Evolutionary conservation across 37 sponge, comb jelly and placozoan genomes (phyloP).

Genomic region (Eunapius fragilis): DNA sequence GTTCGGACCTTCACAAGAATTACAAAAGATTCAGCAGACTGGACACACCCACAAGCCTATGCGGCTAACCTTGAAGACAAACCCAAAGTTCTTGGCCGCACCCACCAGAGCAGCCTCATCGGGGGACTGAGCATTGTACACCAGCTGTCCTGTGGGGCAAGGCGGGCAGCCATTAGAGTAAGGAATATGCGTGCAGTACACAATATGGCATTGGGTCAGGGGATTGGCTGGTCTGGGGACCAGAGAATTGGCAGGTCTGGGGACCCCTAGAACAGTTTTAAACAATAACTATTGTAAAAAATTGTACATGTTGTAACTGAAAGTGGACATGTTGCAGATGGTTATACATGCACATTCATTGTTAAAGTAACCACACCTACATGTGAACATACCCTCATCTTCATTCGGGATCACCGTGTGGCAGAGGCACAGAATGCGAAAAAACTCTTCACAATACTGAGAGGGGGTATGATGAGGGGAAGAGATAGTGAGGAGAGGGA

Average conservation of each 20-base stretch:
- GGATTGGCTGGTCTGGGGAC: too few species aligned
- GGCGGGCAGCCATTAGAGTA: not conserved
- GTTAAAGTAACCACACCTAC: too few species aligned
- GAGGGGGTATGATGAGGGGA: not conserved
- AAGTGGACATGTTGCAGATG: too few species aligned
- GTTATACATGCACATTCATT: too few species aligned
- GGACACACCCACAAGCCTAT: not conserved
- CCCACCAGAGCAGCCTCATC: constrained; percentile 97
- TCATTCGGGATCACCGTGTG: constrained; percentile 36
- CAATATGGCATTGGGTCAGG: too few species aligned
- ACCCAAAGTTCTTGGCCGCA: constrained; percentile 97
- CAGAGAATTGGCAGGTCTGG: too few species aligned
- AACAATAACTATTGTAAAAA: too few species aligned
- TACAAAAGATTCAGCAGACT: not conserved
- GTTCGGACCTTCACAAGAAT: not conserved
- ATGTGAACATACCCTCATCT: not conserved
- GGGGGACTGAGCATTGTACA: constrained; percentile 97
- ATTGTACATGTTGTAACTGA: too few species aligned
- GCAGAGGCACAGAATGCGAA: constrained; percentile 78
- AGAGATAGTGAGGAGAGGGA: not conserved
- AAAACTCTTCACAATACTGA: not conserved
- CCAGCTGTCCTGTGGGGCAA: constrained; percentile 38
- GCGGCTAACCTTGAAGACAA: constrained; percentile 74
- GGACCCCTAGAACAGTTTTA: too few species aligned
- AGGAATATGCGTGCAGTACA: too few species aligned